A percentile compares a stretch with the other conserved stretches of the same genome.
Evolutionary conservation across 1,140 invertebrate species (phyloP).

Genomic region (Monomorium pharaonis): DNA sequence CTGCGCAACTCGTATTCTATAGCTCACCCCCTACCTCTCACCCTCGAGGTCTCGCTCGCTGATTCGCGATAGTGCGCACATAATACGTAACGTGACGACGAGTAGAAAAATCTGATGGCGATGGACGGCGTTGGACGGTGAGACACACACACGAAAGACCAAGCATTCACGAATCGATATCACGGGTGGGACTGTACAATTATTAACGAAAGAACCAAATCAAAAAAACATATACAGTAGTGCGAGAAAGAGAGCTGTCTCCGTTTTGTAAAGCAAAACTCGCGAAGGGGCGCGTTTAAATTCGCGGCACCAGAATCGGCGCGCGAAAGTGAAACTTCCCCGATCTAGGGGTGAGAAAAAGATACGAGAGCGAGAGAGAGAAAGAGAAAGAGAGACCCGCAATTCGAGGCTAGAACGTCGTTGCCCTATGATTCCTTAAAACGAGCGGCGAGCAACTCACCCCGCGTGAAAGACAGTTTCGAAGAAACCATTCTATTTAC

Average conservation of each 20-base stretch:
- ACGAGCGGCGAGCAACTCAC: background rate
- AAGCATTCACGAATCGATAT: constrained; percentile 51
- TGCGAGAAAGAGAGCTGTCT: constrained; percentile 23
- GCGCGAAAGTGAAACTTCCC: background rate
- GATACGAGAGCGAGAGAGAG: background rate
- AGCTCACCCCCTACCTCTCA: background rate
- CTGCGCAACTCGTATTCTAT: background rate
- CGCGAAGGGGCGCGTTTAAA: constrained; percentile 19
- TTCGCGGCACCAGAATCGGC: background rate
- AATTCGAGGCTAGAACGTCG: background rate
- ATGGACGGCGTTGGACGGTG: constrained; percentile 1
- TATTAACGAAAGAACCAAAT: constrained; percentile 66
- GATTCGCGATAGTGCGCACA: background rate
- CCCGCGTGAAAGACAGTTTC: constrained; percentile 5
- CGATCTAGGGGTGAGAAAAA: background rate
- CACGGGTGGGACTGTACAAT: constrained; percentile 28
- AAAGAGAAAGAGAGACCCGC: background rate
- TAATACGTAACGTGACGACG: background rate
- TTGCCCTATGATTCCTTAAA: constrained; percentile 42
- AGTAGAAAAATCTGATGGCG: constrained; percentile 13
- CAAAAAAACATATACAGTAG: constrained; percentile 64
- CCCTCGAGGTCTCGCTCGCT: background rate
- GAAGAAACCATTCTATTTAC: constrained; percentile 38
- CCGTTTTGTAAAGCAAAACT: constrained; percentile 38
- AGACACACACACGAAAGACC: constrained; percentile 34